These are phyloP conservation scores for Saiga tatarica DNA, from an alignment of 2,113 vertebrate genomes.

Conservation along the genomic window DNA sequence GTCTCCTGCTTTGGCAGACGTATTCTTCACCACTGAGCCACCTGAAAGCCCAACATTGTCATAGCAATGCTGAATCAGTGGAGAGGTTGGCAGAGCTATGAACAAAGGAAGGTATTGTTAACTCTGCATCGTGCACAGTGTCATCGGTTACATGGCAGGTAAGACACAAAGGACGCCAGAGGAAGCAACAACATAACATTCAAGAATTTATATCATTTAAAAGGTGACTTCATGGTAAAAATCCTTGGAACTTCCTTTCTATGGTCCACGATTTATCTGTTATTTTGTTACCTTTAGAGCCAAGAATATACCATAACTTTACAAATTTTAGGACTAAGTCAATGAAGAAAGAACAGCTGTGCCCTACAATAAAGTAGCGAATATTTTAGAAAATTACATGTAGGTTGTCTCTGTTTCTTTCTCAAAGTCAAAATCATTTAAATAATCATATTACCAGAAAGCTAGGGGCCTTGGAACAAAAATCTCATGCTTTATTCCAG, in stretches of 20 bases:
- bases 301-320: not conserved
- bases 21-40: not conserved
- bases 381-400: not conserved
- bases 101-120: too few relatives aligned
- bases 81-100: not conserved
- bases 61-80: not conserved
- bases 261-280: not conserved
- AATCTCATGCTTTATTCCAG: not conserved
- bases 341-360: not conserved
- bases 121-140: not conserved
- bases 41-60: not conserved
- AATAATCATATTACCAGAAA: not conserved
- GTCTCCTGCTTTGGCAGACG: not conserved
- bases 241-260: not conserved
- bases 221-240: not conserved
- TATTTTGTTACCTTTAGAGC: not conserved
- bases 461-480: not conserved
- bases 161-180: not conserved
- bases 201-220: not conserved
- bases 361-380: not conserved
- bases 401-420: not conserved
- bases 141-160: not conserved
- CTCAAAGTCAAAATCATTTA: not conserved
- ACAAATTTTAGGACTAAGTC: not conserved
- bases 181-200: not conserved